Conservation (phyloP, 1,140 invertebrate species). For the Dendrolimus punctatus region DNA sequence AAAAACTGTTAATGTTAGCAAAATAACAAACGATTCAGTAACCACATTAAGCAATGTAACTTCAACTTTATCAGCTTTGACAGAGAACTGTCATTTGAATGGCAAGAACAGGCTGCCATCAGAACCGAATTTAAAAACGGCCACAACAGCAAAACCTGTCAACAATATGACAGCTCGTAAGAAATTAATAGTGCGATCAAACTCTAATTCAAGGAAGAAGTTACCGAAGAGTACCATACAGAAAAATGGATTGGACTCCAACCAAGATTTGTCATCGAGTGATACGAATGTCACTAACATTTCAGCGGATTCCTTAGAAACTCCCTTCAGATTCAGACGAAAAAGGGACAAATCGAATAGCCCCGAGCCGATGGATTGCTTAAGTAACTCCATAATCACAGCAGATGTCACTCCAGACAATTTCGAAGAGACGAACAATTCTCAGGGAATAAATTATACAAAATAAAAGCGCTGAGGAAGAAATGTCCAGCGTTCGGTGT, state of each 20-base stretch:
- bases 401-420: constrained; percentile 57
- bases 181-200: constrained; percentile 57
- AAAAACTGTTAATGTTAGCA: constrained; percentile 40
- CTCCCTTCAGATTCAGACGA: constrained; percentile 59
- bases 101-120: constrained; percentile 55
- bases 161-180: constrained; percentile 42
- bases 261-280: constrained; percentile 61
- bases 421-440: constrained; percentile 57
- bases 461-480: constrained; percentile 65
- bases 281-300: constrained; percentile 67
- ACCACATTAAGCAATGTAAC: constrained; percentile 49
- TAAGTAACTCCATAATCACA: constrained; percentile 50
- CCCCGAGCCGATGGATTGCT: constrained; percentile 64
- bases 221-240: constrained; percentile 41
- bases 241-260: constrained; percentile 45
- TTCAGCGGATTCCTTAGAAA: constrained; percentile 61
- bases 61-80: constrained; percentile 59
- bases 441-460: constrained; percentile 67
- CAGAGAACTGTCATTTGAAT: constrained; percentile 63
- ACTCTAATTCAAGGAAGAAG: constrained; percentile 58
- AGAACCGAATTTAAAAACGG: constrained; percentile 53
- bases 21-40: constrained; percentile 38
- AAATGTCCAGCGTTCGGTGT: constrained; percentile 59
- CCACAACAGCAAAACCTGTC: constrained; percentile 33
- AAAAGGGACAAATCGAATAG: constrained; percentile 62